Evolutionary conservation across 2,888 invertebrate species (phyloP), one percentile per base, ranked within the genome.

Genomic region (Dynastes tityus): DNA sequence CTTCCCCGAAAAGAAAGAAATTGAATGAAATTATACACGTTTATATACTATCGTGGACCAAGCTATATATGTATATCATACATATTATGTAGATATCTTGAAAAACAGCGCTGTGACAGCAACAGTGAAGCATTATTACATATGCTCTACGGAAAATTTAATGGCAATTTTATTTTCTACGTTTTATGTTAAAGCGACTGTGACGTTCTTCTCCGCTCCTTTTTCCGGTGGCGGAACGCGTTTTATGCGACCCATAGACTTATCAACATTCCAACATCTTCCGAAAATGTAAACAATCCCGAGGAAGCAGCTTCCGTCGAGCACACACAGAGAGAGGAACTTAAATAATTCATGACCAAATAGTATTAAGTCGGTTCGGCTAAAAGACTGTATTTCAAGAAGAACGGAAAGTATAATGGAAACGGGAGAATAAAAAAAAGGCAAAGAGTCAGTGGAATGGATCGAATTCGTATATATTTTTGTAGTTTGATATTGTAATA

Each of bases 271-370:
- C 73, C 61, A 61, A 74, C 61, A 74, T 74, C 49, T 74, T 74
- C 45, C 61, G 73, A 49, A 74, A 74, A 74, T 74, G 73, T 74
- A 74, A 74, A 74, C 61, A 74, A 61, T 74, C 73, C 40, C 61
- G 27, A 61, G 73, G 61, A 74, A 61, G 61, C 73, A 27, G 61
- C 73, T 63, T 40, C 73, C 45, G 61, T 13, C 73, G 68, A 11
- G 32, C 32, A 37, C 32, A 37, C 32, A 22, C 49, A 49, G 51
- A 13, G 16, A 37, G 49, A 68, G 51, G 29, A 61, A 61, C 73
- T 45, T 74, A 74, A 74, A 74, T 74, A 74, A 74, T 74, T 74
- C 73, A 74, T 74, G 73, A 74, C 61, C 73, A 74, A 74, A 74
- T 63, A 74, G 61, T 74, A 74, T 74, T 74, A 74, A 74, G 73